Evolutionary conservation across 2,113 vertebrate genomes (phyloP).

Genomic region (Axis porcinus): DNA sequence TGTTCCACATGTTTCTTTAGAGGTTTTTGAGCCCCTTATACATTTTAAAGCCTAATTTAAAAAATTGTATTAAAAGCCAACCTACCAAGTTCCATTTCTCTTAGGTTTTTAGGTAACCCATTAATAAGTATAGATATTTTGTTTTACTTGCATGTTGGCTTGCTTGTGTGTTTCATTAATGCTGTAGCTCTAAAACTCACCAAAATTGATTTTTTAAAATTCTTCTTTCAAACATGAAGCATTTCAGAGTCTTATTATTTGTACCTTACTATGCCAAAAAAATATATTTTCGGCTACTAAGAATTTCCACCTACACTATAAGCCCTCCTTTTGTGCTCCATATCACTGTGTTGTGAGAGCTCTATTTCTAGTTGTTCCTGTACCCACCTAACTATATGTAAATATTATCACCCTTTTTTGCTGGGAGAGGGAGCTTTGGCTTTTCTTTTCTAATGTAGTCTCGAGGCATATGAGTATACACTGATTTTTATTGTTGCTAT

Average conservation of each 20-base stretch:
- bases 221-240: neutral
- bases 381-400: neutral
- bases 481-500: conserved; percentile 37
- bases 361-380: neutral
- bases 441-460: neutral
- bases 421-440: neutral
- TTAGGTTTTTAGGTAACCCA: neutral
- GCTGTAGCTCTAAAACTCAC: neutral
- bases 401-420: neutral
- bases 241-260: neutral
- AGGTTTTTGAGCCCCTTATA: neutral
- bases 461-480: neutral
- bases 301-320: neutral
- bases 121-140: conserved; percentile 19
- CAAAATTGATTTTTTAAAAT: neutral
- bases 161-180: neutral
- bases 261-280: neutral
- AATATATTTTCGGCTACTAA: neutral
- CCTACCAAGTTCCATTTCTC: neutral
- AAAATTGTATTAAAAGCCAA: conserved; percentile 14
- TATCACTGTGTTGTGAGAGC: neutral
- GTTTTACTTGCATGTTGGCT: neutral
- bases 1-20: neutral
- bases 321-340: neutral
- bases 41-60: neutral